A percentile compares a stretch with the other conserved stretches of the same genome.
Conservation (phyloP, 2,113 vertebrate genomes). For the Seriola dumerili region DNA sequence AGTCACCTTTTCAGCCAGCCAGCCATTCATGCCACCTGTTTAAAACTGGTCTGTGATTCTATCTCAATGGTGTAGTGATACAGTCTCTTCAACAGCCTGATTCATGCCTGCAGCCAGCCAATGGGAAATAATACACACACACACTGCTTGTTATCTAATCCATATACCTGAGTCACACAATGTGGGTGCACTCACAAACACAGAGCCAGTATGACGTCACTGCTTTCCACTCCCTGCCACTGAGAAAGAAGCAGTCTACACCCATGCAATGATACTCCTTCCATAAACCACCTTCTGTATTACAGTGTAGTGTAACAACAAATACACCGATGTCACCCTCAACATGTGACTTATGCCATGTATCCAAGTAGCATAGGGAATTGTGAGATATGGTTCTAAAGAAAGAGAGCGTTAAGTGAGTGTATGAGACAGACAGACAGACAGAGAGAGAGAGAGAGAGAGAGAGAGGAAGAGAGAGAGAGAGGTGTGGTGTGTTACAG, state of each 20-base stretch:
- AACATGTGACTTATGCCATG: conserved; percentile 2
- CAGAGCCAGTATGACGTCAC: conserved; percentile 63
- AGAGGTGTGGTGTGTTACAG: conserved; percentile 45
- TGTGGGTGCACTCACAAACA: conserved; percentile 58
- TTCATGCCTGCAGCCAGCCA: conserved; percentile 60
- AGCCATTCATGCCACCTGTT: conserved; percentile 48
- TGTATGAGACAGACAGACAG: conserved; percentile 18
- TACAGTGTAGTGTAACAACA: conserved; percentile 25
- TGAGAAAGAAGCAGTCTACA: conserved; percentile 37
- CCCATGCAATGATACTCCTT: conserved; percentile 19
- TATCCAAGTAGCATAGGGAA: conserved; percentile 15
- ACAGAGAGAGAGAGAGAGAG: conserved; percentile 2
- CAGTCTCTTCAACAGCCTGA: conserved; percentile 55
- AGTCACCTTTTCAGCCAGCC: conserved; percentile 11
- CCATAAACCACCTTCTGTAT: conserved; percentile 18
- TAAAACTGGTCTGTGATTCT: conserved; percentile 49
- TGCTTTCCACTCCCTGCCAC: conserved; percentile 53
- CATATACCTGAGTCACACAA: conserved; percentile 73
- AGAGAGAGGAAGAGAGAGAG: background rate
- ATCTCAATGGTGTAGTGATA: conserved; percentile 59
- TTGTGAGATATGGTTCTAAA: conserved; percentile 25
- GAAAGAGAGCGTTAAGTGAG: conserved; percentile 21
- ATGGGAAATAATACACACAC: conserved; percentile 43
- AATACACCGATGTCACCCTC: conserved; percentile 33
- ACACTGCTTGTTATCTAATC: conserved; percentile 71